phyloP scores from a whole-genome alignment of 2,113 vertebrate species.

The Myanophis thanlyinensis region DNA sequence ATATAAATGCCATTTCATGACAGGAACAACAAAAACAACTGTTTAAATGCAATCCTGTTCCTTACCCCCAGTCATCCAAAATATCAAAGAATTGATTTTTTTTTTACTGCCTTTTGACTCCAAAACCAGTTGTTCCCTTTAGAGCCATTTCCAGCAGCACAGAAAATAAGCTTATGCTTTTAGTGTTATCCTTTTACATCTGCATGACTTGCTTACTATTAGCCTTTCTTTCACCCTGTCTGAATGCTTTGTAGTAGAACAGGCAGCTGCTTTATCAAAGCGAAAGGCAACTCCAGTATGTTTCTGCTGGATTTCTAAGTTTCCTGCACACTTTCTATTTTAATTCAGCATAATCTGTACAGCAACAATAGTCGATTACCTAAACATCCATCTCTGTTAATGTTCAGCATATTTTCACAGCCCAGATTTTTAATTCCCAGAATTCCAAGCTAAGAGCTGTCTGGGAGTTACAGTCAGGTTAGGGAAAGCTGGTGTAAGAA shows the following conservation, averaged over 20 bases:
- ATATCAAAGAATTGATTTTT: background rate
- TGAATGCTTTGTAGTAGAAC: slow-evolving; percentile 3
- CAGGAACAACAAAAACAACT: background rate
- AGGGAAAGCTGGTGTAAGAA: background rate
- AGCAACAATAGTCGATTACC: background rate
- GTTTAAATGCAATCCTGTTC: background rate
- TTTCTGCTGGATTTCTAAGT: background rate
- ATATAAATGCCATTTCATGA: background rate
- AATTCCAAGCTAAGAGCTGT: background rate
- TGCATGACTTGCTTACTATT: slow-evolving; percentile 29
- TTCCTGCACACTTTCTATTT: background rate
- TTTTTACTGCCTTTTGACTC: slow-evolving; percentile 5
- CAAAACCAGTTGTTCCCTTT: slow-evolving; percentile 1
- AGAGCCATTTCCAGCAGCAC: slow-evolving; percentile 8
- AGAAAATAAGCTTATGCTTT: slow-evolving; percentile 23
- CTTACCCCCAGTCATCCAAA: background rate
- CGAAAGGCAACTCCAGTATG: background rate
- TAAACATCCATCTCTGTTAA: background rate
- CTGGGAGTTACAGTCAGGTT: background rate
- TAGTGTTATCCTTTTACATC: slow-evolving; percentile 27
- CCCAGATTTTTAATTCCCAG: background rate
- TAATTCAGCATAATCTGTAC: background rate
- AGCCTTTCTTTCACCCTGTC: slow-evolving; percentile 26
- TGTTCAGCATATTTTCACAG: background rate
- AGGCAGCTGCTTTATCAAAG: slow-evolving; percentile 2